Evolutionary conservation across 2,888 invertebrate genomes (phyloP).

Genomic region (Venustoraphidia nigricollis): DNA sequence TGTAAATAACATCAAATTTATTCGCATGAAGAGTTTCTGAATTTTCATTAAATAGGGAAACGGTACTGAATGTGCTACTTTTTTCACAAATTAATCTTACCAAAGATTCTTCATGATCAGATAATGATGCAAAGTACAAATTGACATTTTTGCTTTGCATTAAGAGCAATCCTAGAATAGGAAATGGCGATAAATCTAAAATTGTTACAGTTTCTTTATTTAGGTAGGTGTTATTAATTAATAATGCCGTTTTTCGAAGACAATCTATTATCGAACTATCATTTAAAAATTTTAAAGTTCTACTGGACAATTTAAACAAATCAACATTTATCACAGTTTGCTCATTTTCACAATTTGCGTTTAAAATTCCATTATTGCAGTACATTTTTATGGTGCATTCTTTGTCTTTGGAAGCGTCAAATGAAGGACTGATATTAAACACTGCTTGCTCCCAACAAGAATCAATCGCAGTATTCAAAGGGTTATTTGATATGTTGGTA

Average conservation of each 20-base stretch:
- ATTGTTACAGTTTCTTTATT: constrained; percentile 21
- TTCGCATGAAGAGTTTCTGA: constrained; percentile 13
- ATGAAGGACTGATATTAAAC: constrained; percentile 38
- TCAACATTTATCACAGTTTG: constrained; percentile 22
- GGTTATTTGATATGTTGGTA: constrained; percentile 44
- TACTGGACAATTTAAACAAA: constrained; percentile 12
- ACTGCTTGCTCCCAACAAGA: constrained; percentile 70
- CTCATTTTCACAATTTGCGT: constrained; percentile 20
- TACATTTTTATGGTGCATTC: constrained; percentile 24
- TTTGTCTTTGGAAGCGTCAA: constrained; percentile 20
- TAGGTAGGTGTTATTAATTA: constrained; percentile 20
- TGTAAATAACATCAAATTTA: constrained; percentile 36
- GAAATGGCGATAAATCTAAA: constrained; percentile 45
- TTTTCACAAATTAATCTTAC: constrained; percentile 10
- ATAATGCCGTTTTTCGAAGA: constrained; percentile 26
- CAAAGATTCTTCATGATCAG: constrained; percentile 12
- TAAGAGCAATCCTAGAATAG: constrained; percentile 42
- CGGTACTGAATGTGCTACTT: too few species aligned
- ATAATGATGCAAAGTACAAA: constrained; percentile 16
- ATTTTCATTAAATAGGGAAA: too few species aligned
- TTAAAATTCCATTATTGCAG: constrained; percentile 27
- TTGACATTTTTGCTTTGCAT: constrained; percentile 32
- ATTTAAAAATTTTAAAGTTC: constrained; percentile 32
- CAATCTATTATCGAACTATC: constrained; percentile 30
- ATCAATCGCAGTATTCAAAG: constrained; percentile 29